Evolutionary conservation across 2,797 vertebrate genomes (phyloP).

Genomic region (Oryzias dopingdopingensis): DNA sequence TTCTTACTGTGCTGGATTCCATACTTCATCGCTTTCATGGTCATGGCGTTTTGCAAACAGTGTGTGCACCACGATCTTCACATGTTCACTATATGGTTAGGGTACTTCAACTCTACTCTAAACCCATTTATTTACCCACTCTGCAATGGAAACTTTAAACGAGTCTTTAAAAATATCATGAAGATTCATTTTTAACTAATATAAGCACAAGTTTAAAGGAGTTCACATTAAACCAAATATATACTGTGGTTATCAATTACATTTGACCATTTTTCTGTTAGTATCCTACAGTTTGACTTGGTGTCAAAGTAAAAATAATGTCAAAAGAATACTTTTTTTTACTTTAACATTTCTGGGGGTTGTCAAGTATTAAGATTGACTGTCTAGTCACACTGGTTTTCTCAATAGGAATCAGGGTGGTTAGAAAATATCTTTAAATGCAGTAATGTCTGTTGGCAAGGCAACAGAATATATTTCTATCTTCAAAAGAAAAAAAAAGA

Average conservation of each 20-base stretch:
- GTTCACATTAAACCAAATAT: slow-evolving; percentile 7
- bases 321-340: not conserved
- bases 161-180: slow-evolving; percentile 90
- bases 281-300: slow-evolving; percentile 10
- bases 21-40: slow-evolving; percentile 92
- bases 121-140: slow-evolving; percentile 96
- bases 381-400: too few relatives aligned
- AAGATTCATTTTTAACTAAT: slow-evolving; percentile 57
- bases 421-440: too few relatives aligned
- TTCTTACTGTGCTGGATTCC: slow-evolving; percentile 97
- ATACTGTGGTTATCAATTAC: slow-evolving; percentile 1
- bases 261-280: slow-evolving; percentile 23
- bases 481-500: too few relatives aligned
- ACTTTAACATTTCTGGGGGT: not conserved
- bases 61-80: slow-evolving; percentile 82
- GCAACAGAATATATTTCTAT: too few relatives aligned
- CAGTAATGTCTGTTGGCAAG: too few relatives aligned
- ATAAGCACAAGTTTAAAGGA: slow-evolving; percentile 1
- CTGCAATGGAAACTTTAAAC: slow-evolving; percentile 94
- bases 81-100: slow-evolving; percentile 95
- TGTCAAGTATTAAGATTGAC: too few relatives aligned
- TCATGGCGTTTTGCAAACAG: slow-evolving; percentile 84
- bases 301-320: slow-evolving; percentile 4
- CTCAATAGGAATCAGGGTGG: too few relatives aligned
- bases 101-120: slow-evolving; percentile 94